These are phyloP conservation scores for Crossaster papposus DNA, from an alignment of 53 echinoderm and acorn worm genomes.

Conservation along the genomic window DNA sequence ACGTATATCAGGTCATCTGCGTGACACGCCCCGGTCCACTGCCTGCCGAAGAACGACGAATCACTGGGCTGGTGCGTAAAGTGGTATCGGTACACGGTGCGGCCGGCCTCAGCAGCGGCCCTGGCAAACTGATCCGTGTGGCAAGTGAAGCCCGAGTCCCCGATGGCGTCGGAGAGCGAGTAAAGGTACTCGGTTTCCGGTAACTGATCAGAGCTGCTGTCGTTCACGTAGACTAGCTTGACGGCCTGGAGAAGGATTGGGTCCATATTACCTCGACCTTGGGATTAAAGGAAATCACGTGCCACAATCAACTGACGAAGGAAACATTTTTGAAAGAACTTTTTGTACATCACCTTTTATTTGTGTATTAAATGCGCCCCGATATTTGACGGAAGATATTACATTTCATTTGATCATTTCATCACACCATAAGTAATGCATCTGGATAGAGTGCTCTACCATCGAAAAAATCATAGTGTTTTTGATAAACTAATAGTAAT, in stretches of 20 bases:
- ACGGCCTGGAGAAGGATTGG: conserved; percentile 35
- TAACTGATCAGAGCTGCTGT: neutral
- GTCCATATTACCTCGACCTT: neutral
- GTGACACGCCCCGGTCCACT: conserved; percentile 26
- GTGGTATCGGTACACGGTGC: conserved; percentile 52
- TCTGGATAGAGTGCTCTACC: no score
- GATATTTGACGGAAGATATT: neutral
- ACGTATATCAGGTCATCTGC: conserved; percentile 29
- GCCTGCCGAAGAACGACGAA: conserved; percentile 1
- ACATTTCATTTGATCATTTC: neutral
- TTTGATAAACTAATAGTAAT: no score
- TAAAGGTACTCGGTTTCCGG: neutral
- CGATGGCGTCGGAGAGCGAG: conserved; percentile 5
- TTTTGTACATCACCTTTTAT: neutral
- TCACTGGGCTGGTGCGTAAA: conserved; percentile 18
- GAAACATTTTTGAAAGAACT: neutral
- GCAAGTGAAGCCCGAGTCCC: conserved; percentile 58
- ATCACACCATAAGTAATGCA: no score
- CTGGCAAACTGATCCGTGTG: conserved; percentile 58
- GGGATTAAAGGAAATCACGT: neutral
- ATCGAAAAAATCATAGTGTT: no score
- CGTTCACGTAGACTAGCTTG: neutral
- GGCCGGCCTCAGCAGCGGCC: conserved; percentile 54
- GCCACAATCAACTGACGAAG: neutral
- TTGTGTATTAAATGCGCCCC: neutral